A percentile compares a stretch with the other conserved stretches of the same genome.
Conservation (phyloP, 2,797 vertebrate genomes). For the Phrynocephalus forsythii region DNA sequence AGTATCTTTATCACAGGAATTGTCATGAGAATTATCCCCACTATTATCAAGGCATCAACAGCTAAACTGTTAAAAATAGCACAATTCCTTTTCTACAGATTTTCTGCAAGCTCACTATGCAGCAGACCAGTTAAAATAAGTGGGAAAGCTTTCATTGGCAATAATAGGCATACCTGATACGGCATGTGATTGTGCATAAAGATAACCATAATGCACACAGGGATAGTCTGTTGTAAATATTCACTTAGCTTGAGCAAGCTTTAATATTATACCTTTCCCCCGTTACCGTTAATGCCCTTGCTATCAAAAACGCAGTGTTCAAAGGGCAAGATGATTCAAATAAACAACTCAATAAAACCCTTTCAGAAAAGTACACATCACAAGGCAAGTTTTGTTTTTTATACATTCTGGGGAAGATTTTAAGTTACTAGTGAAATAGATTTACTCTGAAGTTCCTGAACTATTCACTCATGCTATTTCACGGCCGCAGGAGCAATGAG, state of each 20-base stretch:
- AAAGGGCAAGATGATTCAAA: constrained; percentile 44
- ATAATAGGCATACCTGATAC: not conserved
- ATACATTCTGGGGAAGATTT: constrained; percentile 30
- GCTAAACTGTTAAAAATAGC: not conserved
- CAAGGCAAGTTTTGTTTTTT: constrained; percentile 21
- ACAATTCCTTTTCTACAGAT: constrained; percentile 8
- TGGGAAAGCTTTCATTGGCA: not conserved
- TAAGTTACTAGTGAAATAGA: constrained; percentile 50
- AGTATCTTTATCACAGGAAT: no score
- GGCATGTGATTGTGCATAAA: not conserved
- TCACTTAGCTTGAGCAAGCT: not conserved
- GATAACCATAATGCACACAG: not conserved
- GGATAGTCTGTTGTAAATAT: not conserved
- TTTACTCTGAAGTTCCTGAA: constrained; percentile 36
- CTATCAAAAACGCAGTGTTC: constrained; percentile 29
- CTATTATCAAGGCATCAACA: not conserved
- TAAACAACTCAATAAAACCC: not conserved
- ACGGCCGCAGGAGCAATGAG: constrained; percentile 49
- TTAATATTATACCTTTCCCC: not conserved
- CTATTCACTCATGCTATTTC: constrained; percentile 56
- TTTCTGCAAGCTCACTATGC: not conserved
- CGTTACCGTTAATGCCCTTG: not conserved
- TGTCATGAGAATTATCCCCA: no score
- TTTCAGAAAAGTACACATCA: not conserved
- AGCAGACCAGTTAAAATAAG: not conserved